Conservation (phyloP, 2,797 vertebrate species). For the Pteronotus mesoamericanus region DNA sequence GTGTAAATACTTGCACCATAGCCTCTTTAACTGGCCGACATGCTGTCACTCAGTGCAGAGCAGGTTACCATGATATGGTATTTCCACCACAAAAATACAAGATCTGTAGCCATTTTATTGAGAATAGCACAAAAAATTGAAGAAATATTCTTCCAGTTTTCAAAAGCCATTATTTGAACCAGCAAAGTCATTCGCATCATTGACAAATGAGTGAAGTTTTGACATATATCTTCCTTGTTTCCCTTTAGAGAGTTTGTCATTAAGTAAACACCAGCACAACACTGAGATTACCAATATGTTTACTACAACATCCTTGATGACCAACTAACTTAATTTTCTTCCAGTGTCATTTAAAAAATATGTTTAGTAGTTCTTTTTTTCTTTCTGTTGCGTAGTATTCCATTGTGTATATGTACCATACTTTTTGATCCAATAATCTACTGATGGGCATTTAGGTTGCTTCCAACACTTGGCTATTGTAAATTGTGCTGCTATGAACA, state of each 20-base stretch:
- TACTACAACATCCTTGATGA: not conserved
- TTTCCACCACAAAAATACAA: not conserved
- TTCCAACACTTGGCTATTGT: too few relatives aligned
- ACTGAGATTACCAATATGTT: not conserved
- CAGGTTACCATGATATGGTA: not conserved
- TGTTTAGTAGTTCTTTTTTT: too few relatives aligned
- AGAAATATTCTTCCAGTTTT: not conserved
- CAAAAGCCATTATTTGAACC: not conserved
- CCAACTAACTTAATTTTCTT: not conserved
- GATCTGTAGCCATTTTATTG: not conserved
- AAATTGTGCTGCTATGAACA: too few relatives aligned
- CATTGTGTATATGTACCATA: too few relatives aligned
- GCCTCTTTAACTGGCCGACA: not conserved
- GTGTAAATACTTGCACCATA: not conserved
- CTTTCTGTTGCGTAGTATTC: too few relatives aligned
- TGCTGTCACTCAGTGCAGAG: not conserved
- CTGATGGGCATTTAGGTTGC: too few relatives aligned
- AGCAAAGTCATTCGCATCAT: not conserved
- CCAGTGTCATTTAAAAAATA: not conserved
- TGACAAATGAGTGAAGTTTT: not conserved
- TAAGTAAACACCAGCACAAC: not conserved
- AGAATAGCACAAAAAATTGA: not conserved
- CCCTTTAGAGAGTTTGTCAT: not conserved
- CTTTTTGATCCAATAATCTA: too few relatives aligned
- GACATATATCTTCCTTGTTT: not conserved